These are phyloP conservation scores for Parapsyche elsis DNA, from an alignment of 1,140 invertebrate genomes.

Conservation along the genomic window DNA sequence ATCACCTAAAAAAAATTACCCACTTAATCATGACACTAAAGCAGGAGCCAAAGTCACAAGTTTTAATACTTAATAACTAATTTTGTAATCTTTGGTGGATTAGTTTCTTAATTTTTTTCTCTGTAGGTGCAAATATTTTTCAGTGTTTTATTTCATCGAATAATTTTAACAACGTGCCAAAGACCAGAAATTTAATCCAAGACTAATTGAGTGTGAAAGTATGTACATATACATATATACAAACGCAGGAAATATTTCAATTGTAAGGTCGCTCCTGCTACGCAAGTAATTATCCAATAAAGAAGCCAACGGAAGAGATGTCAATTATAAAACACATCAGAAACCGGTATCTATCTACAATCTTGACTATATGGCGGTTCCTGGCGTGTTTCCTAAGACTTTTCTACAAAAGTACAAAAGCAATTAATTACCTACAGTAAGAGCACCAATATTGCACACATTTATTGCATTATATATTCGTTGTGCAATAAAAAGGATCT, in stretches of 20 bases:
- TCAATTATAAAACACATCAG: constrained; percentile 56
- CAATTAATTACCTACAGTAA: constrained; percentile 47
- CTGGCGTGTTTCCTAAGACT: constrained; percentile 43
- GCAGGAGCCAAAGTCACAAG: neutral
- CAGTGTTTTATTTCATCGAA: neutral
- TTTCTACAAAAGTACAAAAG: constrained; percentile 46
- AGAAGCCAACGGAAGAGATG: constrained; percentile 66
- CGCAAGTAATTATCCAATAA: neutral
- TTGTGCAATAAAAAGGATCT: constrained; percentile 51
- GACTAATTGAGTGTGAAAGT: too few species aligned
- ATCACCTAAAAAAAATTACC: constrained; percentile 54
- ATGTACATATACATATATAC: neutral
- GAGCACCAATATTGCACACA: constrained; percentile 56
- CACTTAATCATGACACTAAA: constrained; percentile 38
- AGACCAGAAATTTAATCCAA: too few species aligned
- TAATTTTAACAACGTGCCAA: neutral
- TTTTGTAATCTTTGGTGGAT: constrained; percentile 6
- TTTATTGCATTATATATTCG: constrained; percentile 49
- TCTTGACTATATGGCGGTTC: constrained; percentile 51
- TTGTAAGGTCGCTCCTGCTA: constrained; percentile 17
- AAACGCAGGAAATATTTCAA: neutral
- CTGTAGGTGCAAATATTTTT: neutral
- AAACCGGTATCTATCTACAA: constrained; percentile 50
- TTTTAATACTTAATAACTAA: neutral
- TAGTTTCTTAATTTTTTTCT: neutral